Base-by-base conservation (phyloP, 2,113 vertebrate species). In the Nerophis ophidion region DNA sequence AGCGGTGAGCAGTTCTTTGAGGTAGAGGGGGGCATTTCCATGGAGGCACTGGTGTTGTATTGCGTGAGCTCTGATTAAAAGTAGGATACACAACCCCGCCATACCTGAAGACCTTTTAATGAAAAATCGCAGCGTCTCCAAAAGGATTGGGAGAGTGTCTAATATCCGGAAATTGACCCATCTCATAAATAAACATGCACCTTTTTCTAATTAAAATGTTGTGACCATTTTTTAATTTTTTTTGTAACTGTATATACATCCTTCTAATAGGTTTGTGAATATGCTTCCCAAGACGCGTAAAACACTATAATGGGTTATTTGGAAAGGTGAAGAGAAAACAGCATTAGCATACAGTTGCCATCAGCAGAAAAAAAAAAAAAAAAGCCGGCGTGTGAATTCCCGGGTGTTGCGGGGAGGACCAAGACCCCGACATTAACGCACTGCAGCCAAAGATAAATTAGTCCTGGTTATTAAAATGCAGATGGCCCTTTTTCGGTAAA, bases 281-380 rank as follows among this genome's bases (percentile, higher is more conserved):
- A 59, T 60, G 35, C 60, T 46, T 64, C 53, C 58, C 35, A 48
- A 46, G 56, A 63, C 52, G 52, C 12, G 50, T 45, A 48, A 75
- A 80, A 58, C 55, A 38, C 51, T 63, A 52, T 70, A 67, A 82
- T 80, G 59, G 70, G 67, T 73, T 66, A 60, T 84, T 82, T 70
- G 65, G 63, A 72, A 70, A 76, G 57, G 68, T 71, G 71, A 67
- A 67, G 57, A 60, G 75, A 74, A 78, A 79, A 71, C 69, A 54
- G 53, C 61, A 81, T 87, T 87, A 83, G 76, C 85, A 84, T 87
- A 85, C 71, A 60, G 62, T 72, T 60, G 52, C 69, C 71, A 75
- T 87, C 80, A 87, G 85, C 85, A 81, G 71, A 84, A 83, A 65
- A 52, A 26, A 26, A 83, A 65, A 52, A 26, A 26, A 26, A 26